phyloP scores from a whole-genome alignment of 2,797 vertebrate genomes.

The Tapirus indicus region DNA sequence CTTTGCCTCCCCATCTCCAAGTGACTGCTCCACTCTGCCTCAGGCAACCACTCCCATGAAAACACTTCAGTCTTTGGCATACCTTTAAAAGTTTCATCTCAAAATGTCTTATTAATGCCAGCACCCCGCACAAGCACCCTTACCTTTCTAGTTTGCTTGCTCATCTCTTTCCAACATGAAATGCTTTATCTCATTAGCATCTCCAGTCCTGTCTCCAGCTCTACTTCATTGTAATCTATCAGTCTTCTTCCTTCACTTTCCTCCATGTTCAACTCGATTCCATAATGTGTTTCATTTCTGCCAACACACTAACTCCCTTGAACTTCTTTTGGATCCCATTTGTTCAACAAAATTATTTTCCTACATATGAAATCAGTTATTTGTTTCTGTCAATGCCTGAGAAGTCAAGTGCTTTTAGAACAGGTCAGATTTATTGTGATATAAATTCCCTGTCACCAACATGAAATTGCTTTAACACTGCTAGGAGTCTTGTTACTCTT shows the following conservation, averaged over 20 bases:
- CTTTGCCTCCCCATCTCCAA: neutral
- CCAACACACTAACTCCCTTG: neutral
- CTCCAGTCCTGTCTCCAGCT: neutral
- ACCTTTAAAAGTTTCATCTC: neutral
- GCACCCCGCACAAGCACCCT: neutral
- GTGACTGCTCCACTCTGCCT: neutral
- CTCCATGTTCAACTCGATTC: neutral
- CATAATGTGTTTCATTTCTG: neutral
- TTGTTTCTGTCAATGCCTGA: neutral
- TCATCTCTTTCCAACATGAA: neutral
- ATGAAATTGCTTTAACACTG: neutral
- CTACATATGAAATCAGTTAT: neutral
- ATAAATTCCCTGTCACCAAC: neutral
- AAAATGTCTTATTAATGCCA: neutral
- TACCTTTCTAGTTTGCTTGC: neutral
- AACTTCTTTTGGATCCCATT: neutral
- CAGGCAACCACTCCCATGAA: accelerated
- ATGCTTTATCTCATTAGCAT: neutral
- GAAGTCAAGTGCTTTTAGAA: neutral
- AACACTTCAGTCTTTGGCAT: neutral
- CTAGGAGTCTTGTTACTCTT: neutral
- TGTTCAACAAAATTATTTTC: neutral
- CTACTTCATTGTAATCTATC: neutral
- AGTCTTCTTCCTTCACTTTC: neutral
- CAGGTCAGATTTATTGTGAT: neutral